A percentile compares a stretch with the other conserved stretches of the same genome.
Evolutionary conservation across 2,113 vertebrate species (phyloP).

Genomic region (Chaetura pelagica): DNA sequence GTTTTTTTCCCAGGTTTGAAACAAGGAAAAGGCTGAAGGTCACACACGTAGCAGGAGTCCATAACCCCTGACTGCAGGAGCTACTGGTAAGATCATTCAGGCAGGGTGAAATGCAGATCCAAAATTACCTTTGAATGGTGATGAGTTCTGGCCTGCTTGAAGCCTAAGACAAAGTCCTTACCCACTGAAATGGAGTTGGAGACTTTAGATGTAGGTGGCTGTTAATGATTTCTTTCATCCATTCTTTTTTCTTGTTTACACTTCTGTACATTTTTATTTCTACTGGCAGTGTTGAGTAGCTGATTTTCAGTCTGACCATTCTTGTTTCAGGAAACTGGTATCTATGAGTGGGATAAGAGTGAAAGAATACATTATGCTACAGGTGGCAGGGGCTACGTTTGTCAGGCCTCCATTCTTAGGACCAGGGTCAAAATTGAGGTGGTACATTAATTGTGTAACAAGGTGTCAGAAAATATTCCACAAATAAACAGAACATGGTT

Average conservation of each 20-base stretch:
- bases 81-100: background rate
- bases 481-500: slow-evolving; percentile 81
- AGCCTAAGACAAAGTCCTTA: background rate
- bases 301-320: slow-evolving; percentile 2
- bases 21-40: background rate
- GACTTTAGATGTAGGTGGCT: slow-evolving; percentile 8
- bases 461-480: slow-evolving; percentile 85
- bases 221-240: slow-evolving; percentile 49
- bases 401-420: slow-evolving; percentile 57
- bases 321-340: slow-evolving; percentile 23
- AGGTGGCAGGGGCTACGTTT: slow-evolving; percentile 42
- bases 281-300: background rate
- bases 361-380: slow-evolving; percentile 47
- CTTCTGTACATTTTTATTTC: slow-evolving; percentile 19
- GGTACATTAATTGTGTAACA: slow-evolving; percentile 81
- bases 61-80: background rate
- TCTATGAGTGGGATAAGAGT: background rate
- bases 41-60: accelerated
- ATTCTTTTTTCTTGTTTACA: slow-evolving; percentile 38
- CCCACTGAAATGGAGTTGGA: background rate
- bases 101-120: background rate
- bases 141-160: background rate
- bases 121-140: background rate
- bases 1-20: background rate
- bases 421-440: slow-evolving; percentile 55